Evolutionary conservation across 2,113 vertebrate species (phyloP), one percentile per base, ranked within the genome.

Genomic region (Protobothrops flavoviridis): DNA sequence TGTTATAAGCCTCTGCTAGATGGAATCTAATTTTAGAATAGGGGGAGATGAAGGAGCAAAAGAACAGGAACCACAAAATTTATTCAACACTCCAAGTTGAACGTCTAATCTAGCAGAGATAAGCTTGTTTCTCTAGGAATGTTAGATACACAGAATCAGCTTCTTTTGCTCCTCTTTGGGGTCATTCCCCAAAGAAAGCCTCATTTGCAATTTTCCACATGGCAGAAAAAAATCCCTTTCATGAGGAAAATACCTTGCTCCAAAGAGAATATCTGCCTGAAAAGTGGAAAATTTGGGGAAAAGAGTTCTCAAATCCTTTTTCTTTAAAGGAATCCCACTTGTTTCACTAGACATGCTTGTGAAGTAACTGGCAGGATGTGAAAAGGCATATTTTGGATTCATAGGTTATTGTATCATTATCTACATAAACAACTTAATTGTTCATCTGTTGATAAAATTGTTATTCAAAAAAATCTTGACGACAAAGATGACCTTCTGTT

Each of bases 351-450:
- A 93, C 92, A 94, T 90, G 88, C 93, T 93, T 91, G 95, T 89
- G 91, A 92, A 50, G 94, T 52, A 88, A 61, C 53, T 29, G 86
- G 48, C 57, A 92, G 94, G 85, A 95, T 93, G 92, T 90, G 93
- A 95, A 59, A 96, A 92, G 94, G 94, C 95, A 92, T 96, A 95
- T 95, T 87, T 94, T 94, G 92, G 94, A 95, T 95, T 97, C 95
- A 95, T 94, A 95, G 93, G 55, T 43, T 94, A 94, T 95, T 95
- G 93, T 95, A 93, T 95, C 94, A 95, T 94, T 52, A 50, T 43
- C 91, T 93, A 48, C 85, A 95, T 96, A 95, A 97, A 96, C 94
- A 95, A 95, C 93, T 61, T 24, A 91, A 95, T 96, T 97, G 97
- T 97, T 93, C 93, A 89, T 94, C 93, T 95, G 91, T 96, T 96